Base-by-base conservation (phyloP, 53 echinoderm and acorn worm species). In the Arbacia lixula region DNA sequence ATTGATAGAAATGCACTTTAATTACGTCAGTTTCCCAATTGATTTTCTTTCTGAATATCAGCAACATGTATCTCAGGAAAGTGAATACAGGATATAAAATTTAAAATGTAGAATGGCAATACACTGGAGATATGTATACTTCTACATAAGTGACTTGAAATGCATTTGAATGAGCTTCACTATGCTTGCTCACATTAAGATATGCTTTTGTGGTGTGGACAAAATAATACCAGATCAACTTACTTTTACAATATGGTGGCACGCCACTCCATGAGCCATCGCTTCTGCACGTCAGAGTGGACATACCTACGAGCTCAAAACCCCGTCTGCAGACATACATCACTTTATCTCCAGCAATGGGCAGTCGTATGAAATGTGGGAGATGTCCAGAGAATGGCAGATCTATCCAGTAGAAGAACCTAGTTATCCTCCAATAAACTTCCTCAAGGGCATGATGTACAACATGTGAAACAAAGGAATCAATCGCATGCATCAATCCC, bases 301-400 rank as follows among this genome's bases (percentile, higher is more conserved):
- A 14, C 25, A 29, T 40, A 58, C 78, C 78, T 12, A 78, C 29
- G 22, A 78, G 38, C 27, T 78, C 26, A 78, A 58, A 60, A 12
- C 78, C 78, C 11, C 36, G 27, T 24, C 36, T 57, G 40, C 78
- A 78, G 39, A 57, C 30, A 40, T 58, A 78, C 57, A 4, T 60
- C 41, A 78, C 60, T n/a, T 27, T 39, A 37, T 78, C 78, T 78
- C 78, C 78, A 37, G 60, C 60, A 60, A 78, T 24, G 0, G 78
- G 27, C 0, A 39, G 78, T 1, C 58, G 40, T 39, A 37, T 58
- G 1, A 26, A 27, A 21, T 25, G 12, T 4, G 57, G 57, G 21
- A 78, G 12, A 6, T 58, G 24, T 6, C 22, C 24, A 12, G 60
- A 37, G 42, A 78, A 78, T 11, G 78, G 78, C 26, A 60, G 12